Percentiles rank a stretch among this genome's conserved stretches.
Conservation (phyloP, 2,797 vertebrate genomes). For the Schizothorax lantsangensis region DNA sequence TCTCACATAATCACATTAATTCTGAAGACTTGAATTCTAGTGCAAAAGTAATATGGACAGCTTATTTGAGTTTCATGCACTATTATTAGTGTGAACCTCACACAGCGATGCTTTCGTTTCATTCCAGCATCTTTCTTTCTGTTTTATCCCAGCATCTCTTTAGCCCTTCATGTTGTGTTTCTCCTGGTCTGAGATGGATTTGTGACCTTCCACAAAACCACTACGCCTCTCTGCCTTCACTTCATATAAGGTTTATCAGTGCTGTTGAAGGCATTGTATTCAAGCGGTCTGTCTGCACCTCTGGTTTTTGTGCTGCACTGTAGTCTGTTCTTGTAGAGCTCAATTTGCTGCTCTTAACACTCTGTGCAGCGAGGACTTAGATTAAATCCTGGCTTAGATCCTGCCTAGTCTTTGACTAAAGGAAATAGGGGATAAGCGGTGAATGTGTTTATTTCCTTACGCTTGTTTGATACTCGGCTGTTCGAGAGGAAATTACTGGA, state of each 20-base stretch:
- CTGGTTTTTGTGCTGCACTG: background rate
- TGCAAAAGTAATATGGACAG: background rate
- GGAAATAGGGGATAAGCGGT: slow-evolving; percentile 25
- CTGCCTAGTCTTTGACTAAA: slow-evolving; percentile 38
- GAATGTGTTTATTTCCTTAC: slow-evolving; percentile 28
- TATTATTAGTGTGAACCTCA: background rate
- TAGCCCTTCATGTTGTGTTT: background rate
- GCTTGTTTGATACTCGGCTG: slow-evolving; percentile 18
- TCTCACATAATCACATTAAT: background rate
- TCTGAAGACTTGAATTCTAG: background rate
- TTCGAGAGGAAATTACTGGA: slow-evolving; percentile 21
- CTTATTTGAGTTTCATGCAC: background rate
- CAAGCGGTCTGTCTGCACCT: background rate
- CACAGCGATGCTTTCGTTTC: background rate
- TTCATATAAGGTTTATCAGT: slow-evolving; percentile 11
- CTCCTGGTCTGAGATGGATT: slow-evolving; percentile 14
- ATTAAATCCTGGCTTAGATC: slow-evolving; percentile 37
- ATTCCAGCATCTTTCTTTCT: background rate
- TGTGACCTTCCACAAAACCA: background rate
- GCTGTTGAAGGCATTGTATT: slow-evolving; percentile 3
- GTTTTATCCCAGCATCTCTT: background rate
- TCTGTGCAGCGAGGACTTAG: slow-evolving; percentile 1
- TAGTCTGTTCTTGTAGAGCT: slow-evolving; percentile 38
- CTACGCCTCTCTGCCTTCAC: background rate
- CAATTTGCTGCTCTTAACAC: slow-evolving; percentile 25